Base-by-base conservation (phyloP, 2,888 invertebrate species). In the Dicyrtomina minuta region DNA sequence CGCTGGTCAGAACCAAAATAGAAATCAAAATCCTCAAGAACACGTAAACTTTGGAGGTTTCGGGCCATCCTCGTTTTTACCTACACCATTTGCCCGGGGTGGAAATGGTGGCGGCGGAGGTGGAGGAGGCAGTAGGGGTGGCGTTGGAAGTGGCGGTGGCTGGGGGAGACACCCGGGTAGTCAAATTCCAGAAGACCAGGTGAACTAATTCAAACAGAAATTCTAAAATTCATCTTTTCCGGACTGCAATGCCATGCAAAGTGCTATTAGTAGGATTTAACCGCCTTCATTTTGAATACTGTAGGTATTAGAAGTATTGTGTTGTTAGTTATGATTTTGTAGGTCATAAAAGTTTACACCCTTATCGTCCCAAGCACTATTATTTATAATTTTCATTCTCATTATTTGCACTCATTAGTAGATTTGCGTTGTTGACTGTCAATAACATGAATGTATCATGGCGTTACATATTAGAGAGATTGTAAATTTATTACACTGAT, bases 201-300 rank as follows among this genome's bases (percentile, higher is more conserved):
- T 65, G 65, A 65, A 39, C 41, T 53, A 58, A 58, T 58, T 58
- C 58, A 58, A 39, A 58, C 58, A 41, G 12, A 58, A 58, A 55
- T 26, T 49, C 27, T 27, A 27, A 62, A 61, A 44, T 20, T 12
- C 53, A 49, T 6, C n/a, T 53, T 53, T 3, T 53, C 13, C 46
- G 5, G 5, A 33, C 8, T 33, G 33, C 33, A 33, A 33, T 33
- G 33, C 33, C 33, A 33, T 33, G 33, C 33, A 33, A 46, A 46
- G 20, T 46, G n/a, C 46, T 46, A 43, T 43, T 10, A 10, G 10
- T 12, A 43, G 10, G 43, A 12, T 43, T 43, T 13, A 43, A 43
- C 13, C 10, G 10, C 43, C 43, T 43, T 43, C 43, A 43, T 43
- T n/a, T n/a, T n/a, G n/a, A n/a, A n/a, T n/a, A n/a, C n/a, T n/a